Percentiles rank a stretch among this genome's conserved stretches.
Evolutionary conservation across 2,113 vertebrate species (phyloP).

Genomic region (Abramis brama): DNA sequence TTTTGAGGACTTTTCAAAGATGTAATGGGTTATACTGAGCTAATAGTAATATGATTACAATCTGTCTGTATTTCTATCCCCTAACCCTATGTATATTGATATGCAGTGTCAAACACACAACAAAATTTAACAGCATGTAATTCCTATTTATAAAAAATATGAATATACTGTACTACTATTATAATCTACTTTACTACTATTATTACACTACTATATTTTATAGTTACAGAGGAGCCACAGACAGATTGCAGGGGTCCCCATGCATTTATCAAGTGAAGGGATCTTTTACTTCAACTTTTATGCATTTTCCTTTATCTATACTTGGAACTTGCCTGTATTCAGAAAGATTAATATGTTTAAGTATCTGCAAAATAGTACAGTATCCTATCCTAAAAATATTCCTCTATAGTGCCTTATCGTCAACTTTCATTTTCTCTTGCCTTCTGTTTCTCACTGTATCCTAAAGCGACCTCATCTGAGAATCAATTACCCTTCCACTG

Average conservation of each 20-base stretch:
- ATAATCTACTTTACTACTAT: too few relatives aligned
- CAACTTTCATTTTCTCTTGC: conserved; percentile 15
- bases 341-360: not conserved
- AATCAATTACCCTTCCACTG: conserved; percentile 51
- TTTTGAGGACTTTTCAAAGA: not conserved
- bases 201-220: too few relatives aligned
- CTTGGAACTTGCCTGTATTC: not conserved
- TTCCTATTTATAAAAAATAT: too few relatives aligned
- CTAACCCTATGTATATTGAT: too few relatives aligned
- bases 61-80: too few relatives aligned
- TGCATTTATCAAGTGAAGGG: too few relatives aligned
- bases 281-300: not conserved
- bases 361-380: not conserved
- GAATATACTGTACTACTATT: too few relatives aligned
- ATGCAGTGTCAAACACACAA: too few relatives aligned
- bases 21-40: not conserved
- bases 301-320: not conserved
- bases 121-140: too few relatives aligned
- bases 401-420: not conserved
- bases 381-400: not conserved
- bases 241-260: too few relatives aligned
- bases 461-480: conserved; percentile 37
- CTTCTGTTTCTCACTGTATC: conserved; percentile 9
- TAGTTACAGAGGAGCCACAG: too few relatives aligned
- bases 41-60: not conserved